Evolutionary conservation across 2,797 vertebrate species (phyloP).

Genomic region (Ceryle rudis): DNA sequence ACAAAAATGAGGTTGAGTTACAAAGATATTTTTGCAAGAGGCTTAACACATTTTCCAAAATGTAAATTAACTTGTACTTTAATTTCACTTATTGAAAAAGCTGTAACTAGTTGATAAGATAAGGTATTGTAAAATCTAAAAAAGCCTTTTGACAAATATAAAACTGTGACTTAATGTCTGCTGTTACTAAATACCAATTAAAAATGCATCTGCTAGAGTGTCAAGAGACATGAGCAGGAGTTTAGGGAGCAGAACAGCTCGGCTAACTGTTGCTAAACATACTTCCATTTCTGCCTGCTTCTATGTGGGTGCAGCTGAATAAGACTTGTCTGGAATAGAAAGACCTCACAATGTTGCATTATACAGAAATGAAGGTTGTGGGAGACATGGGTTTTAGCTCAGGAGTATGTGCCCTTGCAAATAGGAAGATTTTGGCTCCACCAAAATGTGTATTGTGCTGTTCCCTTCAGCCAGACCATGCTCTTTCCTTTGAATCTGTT

Average conservation of each 20-base stretch:
- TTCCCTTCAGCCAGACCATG: not conserved
- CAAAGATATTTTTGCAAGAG: slow-evolving; percentile 9
- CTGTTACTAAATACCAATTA: slow-evolving; percentile 14
- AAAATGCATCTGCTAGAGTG: not conserved
- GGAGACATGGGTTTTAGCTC: not conserved
- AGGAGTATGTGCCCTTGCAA: not conserved
- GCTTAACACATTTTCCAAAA: not conserved
- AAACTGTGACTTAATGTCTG: not conserved
- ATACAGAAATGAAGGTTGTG: not conserved
- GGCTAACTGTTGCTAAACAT: not conserved
- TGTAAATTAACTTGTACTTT: not conserved
- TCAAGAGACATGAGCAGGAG: not conserved
- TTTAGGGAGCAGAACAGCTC: not conserved
- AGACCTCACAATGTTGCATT: not conserved
- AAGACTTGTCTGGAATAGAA: not conserved
- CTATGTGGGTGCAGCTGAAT: not conserved
- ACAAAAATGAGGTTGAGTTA: not conserved
- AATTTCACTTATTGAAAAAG: slow-evolving; percentile 18
- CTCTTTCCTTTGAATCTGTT: not conserved
- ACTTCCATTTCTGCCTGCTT: not conserved
- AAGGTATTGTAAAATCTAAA: not conserved
- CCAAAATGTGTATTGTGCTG: not conserved
- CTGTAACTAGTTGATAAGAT: not conserved
- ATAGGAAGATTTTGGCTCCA: not conserved
- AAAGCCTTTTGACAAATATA: not conserved